Evolutionary conservation across 2,797 vertebrate species (phyloP), one percentile per base, ranked within the genome.

Genomic region (Pseudochirops corinnae): DNA sequence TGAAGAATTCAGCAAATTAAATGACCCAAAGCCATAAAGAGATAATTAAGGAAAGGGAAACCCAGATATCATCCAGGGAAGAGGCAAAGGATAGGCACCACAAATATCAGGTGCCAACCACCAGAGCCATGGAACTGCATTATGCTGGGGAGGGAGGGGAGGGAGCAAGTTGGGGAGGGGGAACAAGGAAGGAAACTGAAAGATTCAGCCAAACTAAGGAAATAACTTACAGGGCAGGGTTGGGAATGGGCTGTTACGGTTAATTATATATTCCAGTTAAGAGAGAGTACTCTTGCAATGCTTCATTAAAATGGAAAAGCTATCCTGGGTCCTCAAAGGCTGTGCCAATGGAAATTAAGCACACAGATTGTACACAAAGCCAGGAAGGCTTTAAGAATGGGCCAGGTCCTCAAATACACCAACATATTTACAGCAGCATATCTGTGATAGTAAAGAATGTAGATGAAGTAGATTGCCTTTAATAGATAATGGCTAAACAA

Each of bases 1-100:
- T 95, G 96, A 97, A 98, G 97, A 97, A 97, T 96, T 97, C 97
- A 97, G 97, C 96, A 97, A 98, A 97, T 97, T 96, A 98, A 98
- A 98, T 97, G 98, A 97, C 97, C 96, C 91, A 93, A 97, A 97
- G 97, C 97, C 97, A 98, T 95, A 67, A 97, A 93, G 94, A 98
- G 96, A 97, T 95, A 96, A 97, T 95, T 96, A 93, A 50, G 96
- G 97, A 97, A 97, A 96, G 96, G 97, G 97, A 97, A 97, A 97
- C 97, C 97, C 74, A 87, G 74, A 97, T 97, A 97, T 96, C 91
- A 92, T 92, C 50, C 46, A 62, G 94, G 62, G 1, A 26, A 87
- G 21, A 87, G 31, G 93, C 91, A 94, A 92, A 94, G 95, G 94
- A 95, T 67, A 94, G 95, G 92, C 95, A 53, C 39, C n/a, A 50